Conservation (phyloP, 2,888 invertebrate genomes). For the Zygaena filipendulae region DNA sequence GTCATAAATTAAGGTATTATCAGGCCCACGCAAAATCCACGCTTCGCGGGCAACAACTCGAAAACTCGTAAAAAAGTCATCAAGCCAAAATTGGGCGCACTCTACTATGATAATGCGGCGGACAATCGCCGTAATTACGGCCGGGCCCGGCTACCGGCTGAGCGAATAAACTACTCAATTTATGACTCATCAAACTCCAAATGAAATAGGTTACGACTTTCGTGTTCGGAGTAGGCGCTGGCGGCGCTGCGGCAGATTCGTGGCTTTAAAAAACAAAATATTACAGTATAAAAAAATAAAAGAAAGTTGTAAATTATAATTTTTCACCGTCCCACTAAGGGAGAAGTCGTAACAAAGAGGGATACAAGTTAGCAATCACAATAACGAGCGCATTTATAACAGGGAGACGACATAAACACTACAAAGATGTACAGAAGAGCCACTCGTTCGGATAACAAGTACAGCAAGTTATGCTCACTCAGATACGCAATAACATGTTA, state of each 20-base stretch:
- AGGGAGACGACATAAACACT: slow-evolving; percentile 14
- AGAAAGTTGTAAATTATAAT: too few relatives aligned
- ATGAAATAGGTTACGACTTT: too few relatives aligned
- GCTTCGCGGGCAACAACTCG: too few relatives aligned
- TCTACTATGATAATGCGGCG: slow-evolving; percentile 50
- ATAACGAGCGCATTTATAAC: slow-evolving; percentile 16
- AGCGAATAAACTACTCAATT: slow-evolving; percentile 23
- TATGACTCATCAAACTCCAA: slow-evolving; percentile 22
- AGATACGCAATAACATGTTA: too few relatives aligned
- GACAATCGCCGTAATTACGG: slow-evolving; percentile 49
- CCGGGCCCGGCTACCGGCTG: slow-evolving; percentile 19
- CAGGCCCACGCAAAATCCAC: slow-evolving; percentile 6
- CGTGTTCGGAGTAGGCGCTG: too few relatives aligned
- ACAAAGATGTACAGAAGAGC: slow-evolving; percentile 11
- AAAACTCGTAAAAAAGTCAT: slow-evolving; percentile 62
- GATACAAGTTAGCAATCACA: slow-evolving; percentile 15
- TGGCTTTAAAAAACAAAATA: too few relatives aligned
- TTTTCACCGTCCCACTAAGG: too few relatives aligned
- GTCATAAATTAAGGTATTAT: slow-evolving; percentile 51
- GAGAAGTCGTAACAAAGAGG: slow-evolving; percentile 16
- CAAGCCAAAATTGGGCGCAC: slow-evolving; percentile 58
- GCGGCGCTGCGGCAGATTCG: too few relatives aligned
- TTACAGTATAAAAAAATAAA: too few relatives aligned
- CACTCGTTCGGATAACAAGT: neutral
- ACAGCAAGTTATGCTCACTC: slow-evolving; percentile 3